Evolutionary conservation across 2,888 invertebrate species (phyloP).

Genomic region (Andrena hattorfiana): DNA sequence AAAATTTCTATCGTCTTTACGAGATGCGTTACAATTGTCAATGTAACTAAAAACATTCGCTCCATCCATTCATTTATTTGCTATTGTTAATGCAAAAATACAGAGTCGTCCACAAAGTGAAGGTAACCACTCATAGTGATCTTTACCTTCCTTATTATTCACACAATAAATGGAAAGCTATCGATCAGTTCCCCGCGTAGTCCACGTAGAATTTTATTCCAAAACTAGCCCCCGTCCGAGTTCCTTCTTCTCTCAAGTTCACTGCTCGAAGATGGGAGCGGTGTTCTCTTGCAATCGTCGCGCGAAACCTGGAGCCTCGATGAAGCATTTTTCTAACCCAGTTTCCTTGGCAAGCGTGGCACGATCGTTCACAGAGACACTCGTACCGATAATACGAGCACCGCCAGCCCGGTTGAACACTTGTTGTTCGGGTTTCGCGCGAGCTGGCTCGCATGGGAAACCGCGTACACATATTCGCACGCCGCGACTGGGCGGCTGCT

Average conservation of each 20-base stretch:
- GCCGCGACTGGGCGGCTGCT: neutral
- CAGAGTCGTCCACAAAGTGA: no score
- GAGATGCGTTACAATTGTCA: neutral
- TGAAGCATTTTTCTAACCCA: conserved; percentile 45
- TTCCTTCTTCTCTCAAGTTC: conserved; percentile 36
- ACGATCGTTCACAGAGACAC: neutral
- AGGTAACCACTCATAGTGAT: no score
- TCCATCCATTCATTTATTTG: no score
- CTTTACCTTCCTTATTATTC: no score
- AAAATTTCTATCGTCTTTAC: neutral
- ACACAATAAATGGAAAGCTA: no score
- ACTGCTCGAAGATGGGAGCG: neutral
- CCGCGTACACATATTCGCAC: neutral
- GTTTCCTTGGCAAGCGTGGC: conserved; percentile 58
- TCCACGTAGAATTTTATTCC: no score
- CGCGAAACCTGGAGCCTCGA: conserved; percentile 35
- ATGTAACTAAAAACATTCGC: no score
- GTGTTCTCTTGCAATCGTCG: neutral
- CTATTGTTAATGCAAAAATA: no score
- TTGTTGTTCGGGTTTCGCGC: conserved; percentile 66
- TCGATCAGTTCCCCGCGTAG: neutral
- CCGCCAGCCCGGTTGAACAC: conserved; percentile 49
- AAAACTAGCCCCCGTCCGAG: neutral
- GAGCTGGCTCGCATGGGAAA: neutral
- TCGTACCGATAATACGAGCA: conserved; percentile 27